phyloP scores from a whole-genome alignment of 2,888 invertebrate genomes.

The Andrena hattorfiana region DNA sequence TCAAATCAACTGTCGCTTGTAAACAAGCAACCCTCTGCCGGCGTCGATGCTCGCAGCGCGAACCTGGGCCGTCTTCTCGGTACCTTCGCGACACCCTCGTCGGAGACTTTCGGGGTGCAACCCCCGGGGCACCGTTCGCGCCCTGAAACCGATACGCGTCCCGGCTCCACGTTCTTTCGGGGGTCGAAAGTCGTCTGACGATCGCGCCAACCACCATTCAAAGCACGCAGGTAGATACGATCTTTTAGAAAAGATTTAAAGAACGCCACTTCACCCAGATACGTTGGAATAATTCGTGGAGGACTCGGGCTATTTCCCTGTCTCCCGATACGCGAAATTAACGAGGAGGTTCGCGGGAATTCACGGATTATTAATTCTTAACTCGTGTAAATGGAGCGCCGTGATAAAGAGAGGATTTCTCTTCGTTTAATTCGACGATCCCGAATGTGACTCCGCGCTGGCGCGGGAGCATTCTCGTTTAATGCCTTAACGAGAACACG shows the following conservation, averaged over 20 bases:
- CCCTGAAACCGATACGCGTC: background rate
- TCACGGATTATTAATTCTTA: slow-evolving; percentile 56
- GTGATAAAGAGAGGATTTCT: background rate
- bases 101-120: slow-evolving; percentile 10
- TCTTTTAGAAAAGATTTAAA: background rate
- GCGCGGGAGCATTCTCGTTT: slow-evolving; percentile 48
- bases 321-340: slow-evolving; percentile 36
- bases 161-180: background rate
- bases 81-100: slow-evolving; percentile 45
- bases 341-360: slow-evolving; percentile 20
- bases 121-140: background rate
- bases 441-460: background rate
- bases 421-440: slow-evolving; percentile 44
- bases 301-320: slow-evolving; percentile 27
- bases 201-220: too few species aligned
- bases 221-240: too few species aligned
- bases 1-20: slow-evolving; percentile 84
- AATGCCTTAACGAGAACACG: slow-evolving; percentile 42
- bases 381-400: background rate
- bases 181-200: background rate
- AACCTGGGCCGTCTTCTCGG: slow-evolving; percentile 49
- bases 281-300: slow-evolving; percentile 19
- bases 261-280: background rate
- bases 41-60: slow-evolving; percentile 58
- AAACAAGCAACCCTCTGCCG: slow-evolving; percentile 74